These are phyloP conservation scores for Drosophila rubida DNA, from an alignment of 2,888 invertebrate species.

Conservation along the genomic window DNA sequence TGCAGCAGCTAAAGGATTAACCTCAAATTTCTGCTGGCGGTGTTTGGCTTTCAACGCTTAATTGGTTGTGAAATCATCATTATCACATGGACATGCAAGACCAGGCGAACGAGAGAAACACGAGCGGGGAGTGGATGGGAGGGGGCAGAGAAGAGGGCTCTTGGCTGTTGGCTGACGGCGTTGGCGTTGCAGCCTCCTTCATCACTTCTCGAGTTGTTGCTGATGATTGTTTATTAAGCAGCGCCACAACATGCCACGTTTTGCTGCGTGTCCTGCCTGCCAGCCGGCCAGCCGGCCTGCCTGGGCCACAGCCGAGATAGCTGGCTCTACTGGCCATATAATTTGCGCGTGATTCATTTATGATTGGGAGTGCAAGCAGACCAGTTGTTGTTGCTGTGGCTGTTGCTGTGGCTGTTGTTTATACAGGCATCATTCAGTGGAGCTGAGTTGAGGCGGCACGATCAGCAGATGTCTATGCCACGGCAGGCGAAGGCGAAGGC, in stretches of 20 bases:
- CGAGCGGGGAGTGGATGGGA: not conserved
- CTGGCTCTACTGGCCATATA: slow-evolving; percentile 63
- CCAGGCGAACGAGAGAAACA: slow-evolving; percentile 31
- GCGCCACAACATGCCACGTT: slow-evolving; percentile 59
- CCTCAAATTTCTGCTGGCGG: slow-evolving; percentile 80
- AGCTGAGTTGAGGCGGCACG: slow-evolving; percentile 42
- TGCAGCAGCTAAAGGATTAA: slow-evolving; percentile 80
- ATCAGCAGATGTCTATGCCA: slow-evolving; percentile 62
- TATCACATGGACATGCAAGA: slow-evolving; percentile 74
- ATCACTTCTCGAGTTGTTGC: slow-evolving; percentile 52
- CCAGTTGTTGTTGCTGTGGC: too few species aligned
- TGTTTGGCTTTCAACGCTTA: slow-evolving; percentile 82
- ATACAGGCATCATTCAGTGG: slow-evolving; percentile 43
- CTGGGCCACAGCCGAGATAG: slow-evolving; percentile 12
- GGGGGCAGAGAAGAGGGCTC: not conserved
- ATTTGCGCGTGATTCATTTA: slow-evolving; percentile 80
- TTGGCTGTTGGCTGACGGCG: slow-evolving; percentile 27
- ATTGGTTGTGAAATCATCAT: slow-evolving; percentile 82
- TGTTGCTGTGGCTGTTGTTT: slow-evolving; percentile 30
- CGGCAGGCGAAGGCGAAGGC: too few species aligned
- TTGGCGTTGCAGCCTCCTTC: slow-evolving; percentile 60
- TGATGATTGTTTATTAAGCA: slow-evolving; percentile 81
- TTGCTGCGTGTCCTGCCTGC: slow-evolving; percentile 56
- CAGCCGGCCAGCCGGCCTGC: too few species aligned
- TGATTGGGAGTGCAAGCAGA: slow-evolving; percentile 65